Conservation (phyloP, 2,113 vertebrate species). For the Seriola quinqueradiata region DNA sequence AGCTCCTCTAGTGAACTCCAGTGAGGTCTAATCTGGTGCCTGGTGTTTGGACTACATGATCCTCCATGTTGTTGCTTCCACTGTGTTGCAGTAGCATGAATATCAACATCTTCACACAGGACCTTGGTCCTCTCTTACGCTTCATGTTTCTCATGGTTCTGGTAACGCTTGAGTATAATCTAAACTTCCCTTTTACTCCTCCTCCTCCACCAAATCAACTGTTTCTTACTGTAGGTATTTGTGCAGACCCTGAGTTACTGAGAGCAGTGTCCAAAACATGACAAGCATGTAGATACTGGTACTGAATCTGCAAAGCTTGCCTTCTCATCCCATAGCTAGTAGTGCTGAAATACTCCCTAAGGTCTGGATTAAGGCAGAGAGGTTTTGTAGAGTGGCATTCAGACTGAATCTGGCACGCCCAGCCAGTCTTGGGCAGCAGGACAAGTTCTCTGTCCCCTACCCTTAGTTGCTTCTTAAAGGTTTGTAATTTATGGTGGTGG, state of each 20-base stretch:
- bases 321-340: not conserved
- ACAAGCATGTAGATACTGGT: not conserved
- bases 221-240: not conserved
- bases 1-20: not conserved
- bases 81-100: not conserved
- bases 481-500: constrained; percentile 1
- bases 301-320: not conserved
- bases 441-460: constrained; percentile 3
- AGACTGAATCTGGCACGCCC: not conserved
- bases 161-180: not conserved
- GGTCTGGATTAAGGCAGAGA: constrained; percentile 9
- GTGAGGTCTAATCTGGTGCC: not conserved
- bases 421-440: not conserved
- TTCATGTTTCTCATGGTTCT: not conserved
- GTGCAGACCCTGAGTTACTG: not conserved
- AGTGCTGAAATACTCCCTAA: not conserved
- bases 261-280: constrained; percentile 3
- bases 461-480: not conserved
- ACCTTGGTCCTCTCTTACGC: not conserved
- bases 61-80: not conserved
- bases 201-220: not conserved
- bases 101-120: not conserved
- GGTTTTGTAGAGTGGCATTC: constrained; percentile 4
- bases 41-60: no score
- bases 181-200: not conserved